These are phyloP conservation scores for Drosophila kanapiae DNA, from an alignment of 1,140 invertebrate species.

Conservation along the genomic window DNA sequence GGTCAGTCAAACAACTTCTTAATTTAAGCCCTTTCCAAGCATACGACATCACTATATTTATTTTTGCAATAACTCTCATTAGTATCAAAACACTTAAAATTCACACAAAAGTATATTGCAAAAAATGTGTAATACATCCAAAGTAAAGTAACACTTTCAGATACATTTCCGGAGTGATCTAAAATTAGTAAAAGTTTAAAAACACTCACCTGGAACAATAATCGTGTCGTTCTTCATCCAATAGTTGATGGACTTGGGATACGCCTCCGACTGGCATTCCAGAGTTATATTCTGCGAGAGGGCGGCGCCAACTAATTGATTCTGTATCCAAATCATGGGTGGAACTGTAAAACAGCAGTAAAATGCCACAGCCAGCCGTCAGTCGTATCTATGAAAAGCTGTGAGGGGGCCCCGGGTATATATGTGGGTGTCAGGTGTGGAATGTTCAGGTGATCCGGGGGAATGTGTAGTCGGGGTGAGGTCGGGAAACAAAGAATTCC, in stretches of 20 bases:
- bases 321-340: slow-evolving; percentile 94
- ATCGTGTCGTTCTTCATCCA: slow-evolving; percentile 93
- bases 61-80: too few relatives aligned
- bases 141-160: background rate
- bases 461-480: slow-evolving; percentile 20
- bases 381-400: background rate
- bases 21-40: too few relatives aligned
- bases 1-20: too few relatives aligned
- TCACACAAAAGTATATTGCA: too few relatives aligned
- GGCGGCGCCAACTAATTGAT: slow-evolving; percentile 92
- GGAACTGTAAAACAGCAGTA: slow-evolving; percentile 88
- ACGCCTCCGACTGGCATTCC: slow-evolving; percentile 94
- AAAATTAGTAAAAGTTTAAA: background rate
- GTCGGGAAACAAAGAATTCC: slow-evolving; percentile 35
- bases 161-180: background rate
- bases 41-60: too few relatives aligned
- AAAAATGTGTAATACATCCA: background rate
- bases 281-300: slow-evolving; percentile 90
- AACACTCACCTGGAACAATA: slow-evolving; percentile 91
- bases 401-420: background rate
- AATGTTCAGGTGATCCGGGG: slow-evolving; percentile 55
- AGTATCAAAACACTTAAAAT: too few relatives aligned
- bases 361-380: slow-evolving; percentile 20
- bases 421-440: slow-evolving; percentile 53
- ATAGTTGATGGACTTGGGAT: slow-evolving; percentile 94